These are phyloP conservation scores for Crypturellus tataupa DNA, from an alignment of 2,797 vertebrate genomes.

Conservation along the genomic window DNA sequence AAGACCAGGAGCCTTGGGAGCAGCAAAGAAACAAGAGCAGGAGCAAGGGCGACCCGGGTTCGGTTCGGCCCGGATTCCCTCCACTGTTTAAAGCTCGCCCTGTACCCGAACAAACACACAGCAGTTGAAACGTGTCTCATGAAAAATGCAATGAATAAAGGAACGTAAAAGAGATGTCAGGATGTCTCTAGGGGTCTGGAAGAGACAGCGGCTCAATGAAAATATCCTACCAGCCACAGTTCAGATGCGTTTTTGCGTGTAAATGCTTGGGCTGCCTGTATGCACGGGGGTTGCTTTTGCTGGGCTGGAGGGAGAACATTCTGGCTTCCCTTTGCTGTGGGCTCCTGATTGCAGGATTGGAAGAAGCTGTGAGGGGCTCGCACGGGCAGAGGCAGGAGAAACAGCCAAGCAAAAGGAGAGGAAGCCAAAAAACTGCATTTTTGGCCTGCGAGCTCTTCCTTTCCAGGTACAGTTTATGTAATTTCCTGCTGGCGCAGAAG, in stretches of 20 bases:
- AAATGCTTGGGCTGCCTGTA: neutral
- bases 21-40: too few relatives aligned
- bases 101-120: neutral
- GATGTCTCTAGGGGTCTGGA: accelerated
- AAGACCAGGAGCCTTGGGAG: neutral
- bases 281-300: neutral
- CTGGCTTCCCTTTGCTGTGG: neutral
- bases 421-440: neutral
- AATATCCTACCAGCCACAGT: accelerated
- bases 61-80: neutral
- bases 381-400: neutral
- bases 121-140: neutral
- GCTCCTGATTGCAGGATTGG: neutral
- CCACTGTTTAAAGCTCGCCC: neutral
- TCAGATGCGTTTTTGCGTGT: neutral
- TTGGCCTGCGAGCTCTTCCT: neutral
- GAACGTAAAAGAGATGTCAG: neutral
- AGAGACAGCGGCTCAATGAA: accelerated
- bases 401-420: neutral
- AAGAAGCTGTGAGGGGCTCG: neutral
- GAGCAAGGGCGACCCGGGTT: neutral
- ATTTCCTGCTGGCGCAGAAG: neutral
- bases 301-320: accelerated
- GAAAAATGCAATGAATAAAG: neutral
- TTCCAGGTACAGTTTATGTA: neutral